These are phyloP conservation scores for Anguilla marmorata DNA, from an alignment of 2,797 vertebrate genomes.

Conservation along the genomic window DNA sequence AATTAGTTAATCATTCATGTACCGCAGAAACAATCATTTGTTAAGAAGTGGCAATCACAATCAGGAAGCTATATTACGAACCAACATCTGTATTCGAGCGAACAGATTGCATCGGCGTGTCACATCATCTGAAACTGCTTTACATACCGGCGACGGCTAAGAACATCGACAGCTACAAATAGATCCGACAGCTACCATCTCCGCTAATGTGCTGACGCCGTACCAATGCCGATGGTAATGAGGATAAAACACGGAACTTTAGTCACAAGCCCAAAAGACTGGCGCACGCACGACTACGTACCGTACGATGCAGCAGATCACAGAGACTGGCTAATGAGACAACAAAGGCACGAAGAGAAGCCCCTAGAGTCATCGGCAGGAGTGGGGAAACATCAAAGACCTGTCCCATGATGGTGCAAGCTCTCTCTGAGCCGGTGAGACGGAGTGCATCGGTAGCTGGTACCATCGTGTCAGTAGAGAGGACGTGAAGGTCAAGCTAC, in stretches of 20 bases:
- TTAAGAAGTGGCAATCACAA: not conserved
- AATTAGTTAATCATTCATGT: constrained; percentile 8
- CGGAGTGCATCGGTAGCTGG: not conserved
- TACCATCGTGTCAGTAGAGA: not conserved
- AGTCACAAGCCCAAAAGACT: not conserved
- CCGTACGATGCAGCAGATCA: constrained; percentile 4
- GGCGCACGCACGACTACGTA: not conserved
- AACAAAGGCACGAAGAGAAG: constrained; percentile 12
- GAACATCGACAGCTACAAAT: not conserved
- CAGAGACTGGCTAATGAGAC: constrained; percentile 18
- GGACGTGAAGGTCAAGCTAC: not conserved
- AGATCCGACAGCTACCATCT: not conserved
- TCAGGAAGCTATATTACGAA: not conserved
- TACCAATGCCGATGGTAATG: not conserved
- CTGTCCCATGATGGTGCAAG: not conserved
- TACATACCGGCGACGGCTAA: not conserved
- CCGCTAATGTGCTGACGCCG: not conserved
- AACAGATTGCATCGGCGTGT: not conserved
- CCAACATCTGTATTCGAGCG: not conserved
- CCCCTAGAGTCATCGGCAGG: not conserved
- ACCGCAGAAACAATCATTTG: not conserved
- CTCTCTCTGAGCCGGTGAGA: not conserved
- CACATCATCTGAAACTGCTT: not conserved
- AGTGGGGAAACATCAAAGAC: constrained; percentile 7
- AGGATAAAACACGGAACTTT: not conserved